Percentiles rank a stretch among this genome's conserved stretches.
Evolutionary conservation across 2,797 vertebrate species (phyloP).

Genomic region (Anguilla obscura): DNA sequence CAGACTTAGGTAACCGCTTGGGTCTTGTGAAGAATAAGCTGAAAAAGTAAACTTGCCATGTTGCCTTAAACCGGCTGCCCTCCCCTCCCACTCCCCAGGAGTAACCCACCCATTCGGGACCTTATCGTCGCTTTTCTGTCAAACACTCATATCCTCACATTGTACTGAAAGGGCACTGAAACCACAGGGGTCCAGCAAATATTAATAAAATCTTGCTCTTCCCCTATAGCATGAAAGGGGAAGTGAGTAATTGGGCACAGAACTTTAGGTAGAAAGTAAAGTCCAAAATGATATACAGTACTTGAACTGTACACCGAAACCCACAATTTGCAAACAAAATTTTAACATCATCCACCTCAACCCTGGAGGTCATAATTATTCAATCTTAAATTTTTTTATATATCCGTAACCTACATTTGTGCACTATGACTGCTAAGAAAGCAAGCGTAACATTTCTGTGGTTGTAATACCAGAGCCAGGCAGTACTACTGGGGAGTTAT

Average conservation of each 20-base stretch:
- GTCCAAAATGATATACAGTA: conserved; percentile 44
- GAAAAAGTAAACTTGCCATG: background rate
- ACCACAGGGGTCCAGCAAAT: background rate
- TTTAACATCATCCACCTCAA: background rate
- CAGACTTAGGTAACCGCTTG: background rate
- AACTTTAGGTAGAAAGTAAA: background rate
- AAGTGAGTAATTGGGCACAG: background rate
- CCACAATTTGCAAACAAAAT: background rate
- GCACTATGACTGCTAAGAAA: background rate
- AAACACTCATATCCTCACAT: conserved; percentile 19
- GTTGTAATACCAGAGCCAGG: background rate
- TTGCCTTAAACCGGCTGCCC: background rate
- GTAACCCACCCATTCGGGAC: background rate
- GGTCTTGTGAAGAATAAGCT: background rate
- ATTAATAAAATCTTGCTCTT: background rate
- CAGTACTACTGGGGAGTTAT: background rate
- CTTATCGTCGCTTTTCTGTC: background rate
- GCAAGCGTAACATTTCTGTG: background rate
- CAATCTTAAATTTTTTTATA: background rate
- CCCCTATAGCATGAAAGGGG: background rate
- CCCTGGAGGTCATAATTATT: background rate
- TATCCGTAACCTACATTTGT: background rate
- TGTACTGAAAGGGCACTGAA: background rate
- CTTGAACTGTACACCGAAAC: background rate
- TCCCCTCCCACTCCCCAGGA: background rate